Base-by-base conservation (phyloP, 2,888 invertebrate species). In the Sialis fuliginosa region DNA sequence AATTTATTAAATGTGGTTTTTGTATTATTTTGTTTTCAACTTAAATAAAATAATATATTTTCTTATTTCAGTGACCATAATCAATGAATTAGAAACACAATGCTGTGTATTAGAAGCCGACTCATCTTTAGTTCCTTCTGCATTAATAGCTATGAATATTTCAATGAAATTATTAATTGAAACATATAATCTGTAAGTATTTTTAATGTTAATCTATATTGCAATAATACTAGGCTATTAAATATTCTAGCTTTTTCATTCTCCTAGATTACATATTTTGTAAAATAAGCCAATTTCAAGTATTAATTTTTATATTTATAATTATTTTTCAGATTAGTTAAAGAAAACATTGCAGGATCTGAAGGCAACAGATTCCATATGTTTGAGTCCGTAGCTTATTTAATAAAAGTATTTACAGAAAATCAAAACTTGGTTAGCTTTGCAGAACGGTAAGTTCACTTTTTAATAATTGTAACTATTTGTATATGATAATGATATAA, bases 131-230 rank as follows among this genome's bases (percentile, higher is more conserved):
- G 85, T 92, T 47, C 85, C 86, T 52, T 74, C 74, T 55, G 76
- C 81, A 4, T 71, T 93, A 56, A 67, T 86, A 45, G 77, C 79
- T 48, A 77, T 89, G 56, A 83, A 85, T 46, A 75, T 91, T 32
- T 76, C 84, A 10, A 68, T 87, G 50, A 80, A 82, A 56, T 77
- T 80, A 57, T 72, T 92, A 3, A 68, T 91, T 53, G 81, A 87
- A 56, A 79, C 87, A 51, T 92, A 92, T 63, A 84, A 87, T 57
- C 78, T 76, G 81, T 81, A 62, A 62, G 70, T 69, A 51, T 32
- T 44, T 34, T 10, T 22, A 46, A 8, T 39, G 46, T 30, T 43
- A 33, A 40, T 40, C 6, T 6, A 41, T 13, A 13, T 33, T n/a
- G 42, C 22, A 42, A 47, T 10, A 22, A 2, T 22, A 22, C 22